Evolutionary conservation across 2,113 vertebrate genomes (phyloP).

Genomic region (Microcebus ravelobensis): DNA sequence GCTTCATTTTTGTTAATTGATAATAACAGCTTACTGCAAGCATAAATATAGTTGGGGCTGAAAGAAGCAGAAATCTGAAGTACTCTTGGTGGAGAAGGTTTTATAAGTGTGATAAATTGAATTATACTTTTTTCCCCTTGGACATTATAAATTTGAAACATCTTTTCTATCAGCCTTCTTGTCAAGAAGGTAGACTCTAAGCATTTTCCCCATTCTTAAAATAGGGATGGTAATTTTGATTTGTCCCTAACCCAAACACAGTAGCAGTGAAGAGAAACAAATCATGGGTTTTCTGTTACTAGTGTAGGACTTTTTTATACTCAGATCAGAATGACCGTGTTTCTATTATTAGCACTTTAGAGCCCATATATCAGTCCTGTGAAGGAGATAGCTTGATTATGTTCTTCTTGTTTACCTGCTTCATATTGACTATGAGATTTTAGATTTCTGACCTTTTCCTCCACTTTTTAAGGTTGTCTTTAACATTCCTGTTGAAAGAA

Average conservation of each 20-base stretch:
- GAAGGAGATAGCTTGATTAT: background rate
- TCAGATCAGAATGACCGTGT: background rate
- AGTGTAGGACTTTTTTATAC: background rate
- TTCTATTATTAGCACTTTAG: constrained; percentile 8
- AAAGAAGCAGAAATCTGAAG: constrained; percentile 16
- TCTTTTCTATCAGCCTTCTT: constrained; percentile 8
- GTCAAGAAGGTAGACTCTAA: background rate
- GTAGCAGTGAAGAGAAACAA: background rate
- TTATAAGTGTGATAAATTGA: constrained; percentile 2
- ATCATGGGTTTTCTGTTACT: background rate
- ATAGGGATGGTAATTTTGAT: constrained; percentile 27
- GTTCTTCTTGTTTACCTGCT: background rate
- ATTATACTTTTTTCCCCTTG: background rate
- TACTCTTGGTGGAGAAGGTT: background rate
- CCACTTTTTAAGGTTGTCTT: constrained; percentile 18
- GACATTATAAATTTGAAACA: constrained; percentile 27
- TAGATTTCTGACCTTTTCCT: background rate
- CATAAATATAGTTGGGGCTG: background rate
- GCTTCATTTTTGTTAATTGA: constrained; percentile 25
- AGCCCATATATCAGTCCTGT: background rate
- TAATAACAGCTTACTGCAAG: background rate
- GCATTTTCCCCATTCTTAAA: constrained; percentile 12
- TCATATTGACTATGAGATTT: background rate
- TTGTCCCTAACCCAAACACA: constrained; percentile 1
- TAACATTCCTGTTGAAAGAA: constrained; percentile 41